Evolutionary conservation across 92 coral and sea anemone species (phyloP).

Genomic region (Metridium senile): DNA sequence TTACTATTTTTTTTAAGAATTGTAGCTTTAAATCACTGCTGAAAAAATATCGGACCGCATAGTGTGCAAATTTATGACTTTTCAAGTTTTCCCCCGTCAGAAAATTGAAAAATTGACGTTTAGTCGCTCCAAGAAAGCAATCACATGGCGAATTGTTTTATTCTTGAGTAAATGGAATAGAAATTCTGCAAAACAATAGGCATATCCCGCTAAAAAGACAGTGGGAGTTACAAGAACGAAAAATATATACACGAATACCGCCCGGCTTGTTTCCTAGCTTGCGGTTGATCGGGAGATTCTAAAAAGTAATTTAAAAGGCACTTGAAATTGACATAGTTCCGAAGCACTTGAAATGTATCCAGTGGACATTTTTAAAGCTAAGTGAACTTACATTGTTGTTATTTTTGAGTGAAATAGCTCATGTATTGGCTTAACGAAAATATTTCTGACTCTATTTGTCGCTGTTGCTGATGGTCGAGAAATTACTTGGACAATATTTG

Average conservation of each 20-base stretch:
- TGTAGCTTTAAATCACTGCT: background rate
- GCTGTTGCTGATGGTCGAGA: too few relatives aligned
- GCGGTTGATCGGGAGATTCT: constrained; percentile 8
- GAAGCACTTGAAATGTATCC: background rate
- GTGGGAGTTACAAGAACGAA: background rate
- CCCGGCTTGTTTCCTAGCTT: background rate
- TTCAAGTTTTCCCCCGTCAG: background rate
- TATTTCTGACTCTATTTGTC: too few relatives aligned
- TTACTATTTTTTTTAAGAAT: background rate
- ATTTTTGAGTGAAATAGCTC: too few relatives aligned
- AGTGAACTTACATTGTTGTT: too few relatives aligned
- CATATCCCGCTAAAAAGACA: constrained; percentile 5
- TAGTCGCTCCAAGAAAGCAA: background rate
- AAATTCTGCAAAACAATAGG: background rate
- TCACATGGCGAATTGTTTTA: background rate
- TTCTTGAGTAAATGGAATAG: background rate
- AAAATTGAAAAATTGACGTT: background rate
- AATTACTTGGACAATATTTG: too few relatives aligned
- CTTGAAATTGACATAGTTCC: background rate
- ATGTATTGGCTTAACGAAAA: too few relatives aligned
- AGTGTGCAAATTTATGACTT: background rate
- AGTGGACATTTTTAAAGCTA: too few relatives aligned
- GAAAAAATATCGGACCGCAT: background rate
- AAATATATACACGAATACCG: background rate
- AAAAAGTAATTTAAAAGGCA: background rate